These are phyloP conservation scores for Tetraodon nigroviridis DNA, from an alignment of 2,113 vertebrate genomes.

Conservation along the genomic window DNA sequence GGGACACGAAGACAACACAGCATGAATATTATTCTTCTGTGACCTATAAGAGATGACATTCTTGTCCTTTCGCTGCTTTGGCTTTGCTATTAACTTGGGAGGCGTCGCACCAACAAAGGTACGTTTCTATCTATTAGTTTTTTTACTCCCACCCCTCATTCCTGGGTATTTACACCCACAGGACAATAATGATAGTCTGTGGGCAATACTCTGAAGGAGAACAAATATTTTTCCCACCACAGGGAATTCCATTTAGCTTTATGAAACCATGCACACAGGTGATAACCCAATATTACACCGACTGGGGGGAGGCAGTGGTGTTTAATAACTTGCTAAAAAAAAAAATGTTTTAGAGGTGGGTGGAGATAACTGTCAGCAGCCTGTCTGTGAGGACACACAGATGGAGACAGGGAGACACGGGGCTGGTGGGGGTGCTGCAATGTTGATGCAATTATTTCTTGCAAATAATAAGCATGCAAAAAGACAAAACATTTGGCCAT, in stretches of 20 bases:
- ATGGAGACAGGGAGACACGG: constrained; percentile 9
- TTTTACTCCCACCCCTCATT: neutral
- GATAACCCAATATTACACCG: constrained; percentile 42
- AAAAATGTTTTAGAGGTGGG: constrained; percentile 37
- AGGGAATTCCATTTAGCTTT: constrained; percentile 29
- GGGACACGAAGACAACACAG: too few relatives aligned
- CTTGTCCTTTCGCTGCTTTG: neutral
- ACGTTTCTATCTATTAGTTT: neutral
- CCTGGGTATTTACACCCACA: constrained; percentile 2
- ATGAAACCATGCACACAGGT: constrained; percentile 32
- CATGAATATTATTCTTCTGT: too few relatives aligned
- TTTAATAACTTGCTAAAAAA: constrained; percentile 47
- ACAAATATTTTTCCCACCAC: constrained; percentile 33
- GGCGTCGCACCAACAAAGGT: too few relatives aligned
- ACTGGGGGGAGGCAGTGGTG: constrained; percentile 30
- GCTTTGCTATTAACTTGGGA: neutral
- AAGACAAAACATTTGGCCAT: too few relatives aligned
- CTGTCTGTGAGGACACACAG: constrained; percentile 33
- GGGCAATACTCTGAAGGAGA: constrained; percentile 18
- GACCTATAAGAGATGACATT: too few relatives aligned
- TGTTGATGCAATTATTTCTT: too few relatives aligned
- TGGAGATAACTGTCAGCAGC: constrained; percentile 42
- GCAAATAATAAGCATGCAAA: too few relatives aligned
- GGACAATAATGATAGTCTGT: constrained; percentile 4
- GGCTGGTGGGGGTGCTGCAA: neutral